Evolutionary conservation across 2,113 vertebrate genomes (phyloP), one percentile per base, ranked within the genome.

Genomic region (Eulemur rufifrons): DNA sequence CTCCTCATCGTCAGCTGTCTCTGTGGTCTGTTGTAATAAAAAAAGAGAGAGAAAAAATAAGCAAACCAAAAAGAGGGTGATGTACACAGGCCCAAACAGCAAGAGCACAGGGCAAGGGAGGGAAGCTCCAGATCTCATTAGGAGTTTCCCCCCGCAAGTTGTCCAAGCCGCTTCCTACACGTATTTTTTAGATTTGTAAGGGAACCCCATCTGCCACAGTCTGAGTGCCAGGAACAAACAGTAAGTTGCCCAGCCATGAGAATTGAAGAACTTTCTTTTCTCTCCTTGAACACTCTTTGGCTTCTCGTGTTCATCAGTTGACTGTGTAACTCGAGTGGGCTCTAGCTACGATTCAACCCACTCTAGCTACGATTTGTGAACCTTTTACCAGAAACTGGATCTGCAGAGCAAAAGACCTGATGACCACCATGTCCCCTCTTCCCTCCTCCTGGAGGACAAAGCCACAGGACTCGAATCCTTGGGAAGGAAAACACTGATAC

Each of bases 1-100:
- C 10, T 99, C 99, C 37, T 99, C 99, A 4, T 99, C 99, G 2
- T 97, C 97, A 32, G 90, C 74, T 0, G 99, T 98, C 94, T 99
- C 99, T 71, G 97, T 56, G 83, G 97, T 88, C 98, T 99, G 98
- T 98, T 96, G 95, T 20, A 87, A 74, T 18, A 61, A 77, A 91
- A 91, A 94, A 84, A 92, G 34, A 5, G 0, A 93, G 54, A 85
- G 78, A 6, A 85, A 45, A 37, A 14, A 59, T 3, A 87, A 74
- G n/a, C 1, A n/a, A 23, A 87, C 13, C 34, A 39, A 74, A 59
- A 42, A 8, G 7, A 80, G 9, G 13, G 29, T 5, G 25, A 64
- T 3, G 23, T 23, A 37, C 23, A 11, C 3, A 8, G 23, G 42
- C 23, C 15, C 17, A 13, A 54, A 14, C 12, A 42, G n/a, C 27